Evolutionary conservation across 2,888 invertebrate genomes (phyloP), one percentile per base, ranked within the genome.

Genomic region (Drosophila anomelani): DNA sequence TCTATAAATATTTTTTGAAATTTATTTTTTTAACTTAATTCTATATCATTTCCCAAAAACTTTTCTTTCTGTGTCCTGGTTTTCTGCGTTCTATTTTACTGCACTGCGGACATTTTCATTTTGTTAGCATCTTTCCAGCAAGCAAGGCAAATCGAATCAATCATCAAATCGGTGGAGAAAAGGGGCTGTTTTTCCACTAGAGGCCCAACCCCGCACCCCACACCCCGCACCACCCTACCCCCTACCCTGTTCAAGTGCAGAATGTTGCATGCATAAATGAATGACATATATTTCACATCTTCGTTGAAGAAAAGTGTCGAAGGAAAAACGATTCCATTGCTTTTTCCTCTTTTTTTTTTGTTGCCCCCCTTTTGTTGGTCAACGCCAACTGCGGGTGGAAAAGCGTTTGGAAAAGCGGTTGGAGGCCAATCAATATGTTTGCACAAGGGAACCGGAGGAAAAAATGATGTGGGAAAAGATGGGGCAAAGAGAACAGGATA

Each of bases 31-130:
- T 54, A 12, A 17, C 4, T 20, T 20, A 8, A 12, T 32, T 20
- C 15, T 3, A 6, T 4, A 9, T 1, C 3, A 2, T n/a, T 4
- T 32, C 7, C 0, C 15, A 6, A 4, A 8, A 4, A 4, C 4
- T 34, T 51, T 51, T 51, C 20, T 51, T 9, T 15, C 34, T 13
- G 51, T 51, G 51, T 51, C 9, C 4, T 20, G 15, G 8, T 29
- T 36, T n/a, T n/a, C 29, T 29, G 44, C 26, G 36, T 32, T 57
- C 32, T 23, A n/a, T 57, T n/a, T 41, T 49, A 43, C 68, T 69
- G 76, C 77, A 77, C 56, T 77, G 77, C 77, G 70, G 79, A 75
- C 68, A 72, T 78, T 78, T 78, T 59, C 68, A 67, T 67, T 79
- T 76, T 68, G 66, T 71, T 51, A 54, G 34, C 77, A 62, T 49